Evolutionary conservation across 2,888 invertebrate species (phyloP).

Genomic region (Cryptophagus acutangulus): DNA sequence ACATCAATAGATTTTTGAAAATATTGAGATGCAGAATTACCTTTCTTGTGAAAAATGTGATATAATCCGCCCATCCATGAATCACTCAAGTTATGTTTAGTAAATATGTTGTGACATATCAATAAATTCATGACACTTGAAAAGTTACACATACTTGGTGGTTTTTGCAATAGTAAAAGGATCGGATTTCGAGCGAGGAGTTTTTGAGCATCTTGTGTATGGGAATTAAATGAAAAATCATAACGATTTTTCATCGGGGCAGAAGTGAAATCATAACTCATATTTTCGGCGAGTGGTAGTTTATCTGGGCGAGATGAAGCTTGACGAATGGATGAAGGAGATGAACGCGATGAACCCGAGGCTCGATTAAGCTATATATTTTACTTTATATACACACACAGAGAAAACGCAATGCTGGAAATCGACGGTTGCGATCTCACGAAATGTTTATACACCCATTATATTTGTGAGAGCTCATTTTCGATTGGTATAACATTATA

Average conservation of each 20-base stretch:
- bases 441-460: conserved; percentile 26
- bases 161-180: no score
- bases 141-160: no score
- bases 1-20: no score
- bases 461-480: conserved; percentile 19
- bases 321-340: conserved; percentile 41
- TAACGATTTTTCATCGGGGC: conserved; percentile 37
- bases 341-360: conserved; percentile 36
- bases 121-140: no score
- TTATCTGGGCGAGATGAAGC: conserved; percentile 39
- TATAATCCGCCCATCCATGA: no score
- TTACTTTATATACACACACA: no score
- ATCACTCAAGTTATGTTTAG: no score
- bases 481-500: conserved; percentile 23
- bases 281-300: conserved; percentile 41
- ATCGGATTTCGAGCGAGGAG: no score
- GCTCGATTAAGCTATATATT: conserved; percentile 35
- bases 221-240: conserved; percentile 44
- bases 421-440: conserved; percentile 25
- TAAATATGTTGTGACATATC: no score
- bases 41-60: no score
- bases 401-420: conserved; percentile 23
- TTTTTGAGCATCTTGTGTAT: no score
- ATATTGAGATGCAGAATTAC: no score
- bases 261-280: conserved; percentile 40